phyloP scores from a whole-genome alignment of 2,888 invertebrate species.

The Deilephila elpenor region DNA sequence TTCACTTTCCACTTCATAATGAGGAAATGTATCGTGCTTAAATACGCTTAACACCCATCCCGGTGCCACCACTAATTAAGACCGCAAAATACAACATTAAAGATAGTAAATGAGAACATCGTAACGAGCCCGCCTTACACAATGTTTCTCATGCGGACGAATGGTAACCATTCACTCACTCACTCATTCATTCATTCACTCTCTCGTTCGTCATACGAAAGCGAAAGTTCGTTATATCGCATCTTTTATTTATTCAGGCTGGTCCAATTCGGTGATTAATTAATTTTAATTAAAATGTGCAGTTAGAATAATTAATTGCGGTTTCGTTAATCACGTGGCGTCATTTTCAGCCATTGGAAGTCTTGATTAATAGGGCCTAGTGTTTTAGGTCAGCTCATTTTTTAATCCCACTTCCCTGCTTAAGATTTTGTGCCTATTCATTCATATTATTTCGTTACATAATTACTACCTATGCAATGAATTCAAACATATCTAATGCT shows the following conservation, averaged over 20 bases:
- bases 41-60: conserved; percentile 21
- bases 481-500: too few species aligned
- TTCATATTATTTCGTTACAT: too few species aligned
- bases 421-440: too few species aligned
- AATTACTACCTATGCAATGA: too few species aligned
- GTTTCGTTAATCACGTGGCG: not conserved
- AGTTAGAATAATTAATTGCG: not conserved
- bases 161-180: conserved; percentile 50
- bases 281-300: not conserved
- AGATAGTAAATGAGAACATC: conserved; percentile 40
- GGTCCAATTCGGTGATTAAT: not conserved
- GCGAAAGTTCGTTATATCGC: conserved; percentile 47
- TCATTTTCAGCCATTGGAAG: not conserved
- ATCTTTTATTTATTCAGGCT: conserved; percentile 5
- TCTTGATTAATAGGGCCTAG: not conserved
- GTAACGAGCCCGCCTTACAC: conserved; percentile 48
- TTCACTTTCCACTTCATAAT: conserved; percentile 12
- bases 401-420: too few species aligned
- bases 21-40: conserved; percentile 15
- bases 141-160: conserved; percentile 46
- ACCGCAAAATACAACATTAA: conserved; percentile 32
- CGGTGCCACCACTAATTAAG: conserved; percentile 37
- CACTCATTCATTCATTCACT: conserved; percentile 43
- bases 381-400: too few species aligned
- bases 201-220: conserved; percentile 39